Evolutionary conservation across 2,113 vertebrate species (phyloP).

Genomic region (Jaculus jaculus): DNA sequence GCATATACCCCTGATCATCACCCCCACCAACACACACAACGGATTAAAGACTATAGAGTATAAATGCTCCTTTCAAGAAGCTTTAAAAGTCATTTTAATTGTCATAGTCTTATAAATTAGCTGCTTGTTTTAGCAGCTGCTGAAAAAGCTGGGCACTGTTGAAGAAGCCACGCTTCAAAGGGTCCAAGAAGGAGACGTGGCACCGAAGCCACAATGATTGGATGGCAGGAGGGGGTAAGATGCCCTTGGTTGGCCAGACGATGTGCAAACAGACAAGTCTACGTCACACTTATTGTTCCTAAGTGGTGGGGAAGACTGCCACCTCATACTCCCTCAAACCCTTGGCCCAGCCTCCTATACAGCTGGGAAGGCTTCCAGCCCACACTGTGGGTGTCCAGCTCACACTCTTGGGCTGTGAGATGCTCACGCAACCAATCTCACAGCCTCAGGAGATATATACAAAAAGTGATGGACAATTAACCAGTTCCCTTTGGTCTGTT

Average conservation of each 20-base stretch:
- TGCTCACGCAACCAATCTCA: not conserved
- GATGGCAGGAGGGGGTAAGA: not conserved
- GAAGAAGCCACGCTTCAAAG: not conserved
- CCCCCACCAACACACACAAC: too few relatives aligned
- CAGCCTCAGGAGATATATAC: not conserved
- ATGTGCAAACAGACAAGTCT: too few relatives aligned
- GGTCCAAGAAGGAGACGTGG: not conserved
- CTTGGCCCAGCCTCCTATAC: too few relatives aligned
- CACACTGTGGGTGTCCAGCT: not conserved
- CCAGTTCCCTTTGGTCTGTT: not conserved
- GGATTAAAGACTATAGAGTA: not conserved
- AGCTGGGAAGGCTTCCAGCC: not conserved
- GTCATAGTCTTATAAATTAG: not conserved
- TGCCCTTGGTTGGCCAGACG: too few relatives aligned
- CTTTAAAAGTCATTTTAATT: not conserved
- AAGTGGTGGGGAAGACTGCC: too few relatives aligned
- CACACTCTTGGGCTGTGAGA: too few relatives aligned
- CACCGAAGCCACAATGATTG: accelerated
- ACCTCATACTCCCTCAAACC: too few relatives aligned
- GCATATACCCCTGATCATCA: not conserved
- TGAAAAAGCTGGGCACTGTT: not conserved
- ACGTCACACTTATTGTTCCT: not conserved
- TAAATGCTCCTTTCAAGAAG: not conserved
- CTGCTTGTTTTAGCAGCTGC: not conserved
- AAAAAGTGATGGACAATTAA: not conserved